Percentiles rank a stretch among this genome's conserved stretches.
These are phyloP conservation scores for Phasia obesa DNA, from an alignment of 2,888 invertebrate species.

Conservation along the genomic window DNA sequence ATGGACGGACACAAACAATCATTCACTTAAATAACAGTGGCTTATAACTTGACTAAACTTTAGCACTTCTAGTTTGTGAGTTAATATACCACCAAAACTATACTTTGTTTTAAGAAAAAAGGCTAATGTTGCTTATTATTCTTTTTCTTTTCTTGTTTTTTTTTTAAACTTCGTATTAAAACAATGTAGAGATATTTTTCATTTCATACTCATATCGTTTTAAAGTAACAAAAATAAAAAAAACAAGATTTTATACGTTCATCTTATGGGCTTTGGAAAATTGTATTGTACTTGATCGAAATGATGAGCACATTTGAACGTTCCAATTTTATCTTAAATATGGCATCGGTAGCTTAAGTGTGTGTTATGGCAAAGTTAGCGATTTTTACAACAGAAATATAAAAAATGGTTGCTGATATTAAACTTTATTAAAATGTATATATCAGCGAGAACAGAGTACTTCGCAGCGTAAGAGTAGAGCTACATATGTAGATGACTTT, in stretches of 20 bases:
- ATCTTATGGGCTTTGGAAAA: conserved; percentile 36
- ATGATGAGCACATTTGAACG: conserved; percentile 69
- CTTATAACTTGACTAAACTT: conserved; percentile 66
- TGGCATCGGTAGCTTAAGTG: conserved; percentile 57
- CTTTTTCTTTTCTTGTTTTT: background rate
- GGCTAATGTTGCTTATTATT: conserved; percentile 10
- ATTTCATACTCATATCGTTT: conserved; percentile 9
- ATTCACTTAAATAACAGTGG: conserved; percentile 67
- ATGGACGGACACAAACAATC: conserved; percentile 42
- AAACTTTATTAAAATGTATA: too few relatives aligned
- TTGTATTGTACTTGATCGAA: conserved; percentile 56
- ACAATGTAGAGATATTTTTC: conserved; percentile 1
- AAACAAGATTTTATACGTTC: conserved; percentile 14
- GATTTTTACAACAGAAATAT: background rate
- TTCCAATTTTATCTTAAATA: conserved; percentile 69
- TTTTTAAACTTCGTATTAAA: background rate
- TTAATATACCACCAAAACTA: conserved; percentile 52
- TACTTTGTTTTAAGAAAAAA: conserved; percentile 37
- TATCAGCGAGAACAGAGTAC: too few relatives aligned
- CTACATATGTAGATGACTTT: too few relatives aligned
- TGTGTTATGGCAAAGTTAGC: conserved; percentile 14
- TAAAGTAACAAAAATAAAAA: background rate
- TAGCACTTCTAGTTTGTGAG: conserved; percentile 67
- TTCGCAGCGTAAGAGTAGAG: too few relatives aligned
- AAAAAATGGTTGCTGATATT: too few relatives aligned